A percentile compares a stretch with the other conserved stretches of the same genome.
These are phyloP conservation scores for Blastobasis lacticolella DNA, from an alignment of 2,888 invertebrate genomes.

Conservation along the genomic window DNA sequence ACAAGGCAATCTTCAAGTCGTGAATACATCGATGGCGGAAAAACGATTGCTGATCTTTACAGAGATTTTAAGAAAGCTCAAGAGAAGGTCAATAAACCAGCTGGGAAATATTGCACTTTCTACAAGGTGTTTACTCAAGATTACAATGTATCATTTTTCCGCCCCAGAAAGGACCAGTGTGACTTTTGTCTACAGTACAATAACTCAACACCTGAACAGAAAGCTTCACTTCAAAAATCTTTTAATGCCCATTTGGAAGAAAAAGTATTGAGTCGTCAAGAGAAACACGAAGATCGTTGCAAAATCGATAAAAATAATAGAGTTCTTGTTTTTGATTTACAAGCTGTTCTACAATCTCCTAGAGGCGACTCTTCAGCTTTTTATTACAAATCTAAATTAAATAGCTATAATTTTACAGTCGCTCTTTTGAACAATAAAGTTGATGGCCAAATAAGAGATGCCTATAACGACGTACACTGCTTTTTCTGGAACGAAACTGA, in stretches of 20 bases:
- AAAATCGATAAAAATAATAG: slow-evolving; percentile 15
- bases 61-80: slow-evolving; percentile 7
- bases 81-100: slow-evolving; percentile 2
- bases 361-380: slow-evolving; percentile 15
- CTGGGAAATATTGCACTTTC: slow-evolving; percentile 7
- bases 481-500: slow-evolving; percentile 19
- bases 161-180: slow-evolving; percentile 10
- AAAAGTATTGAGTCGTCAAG: slow-evolving; percentile 11
- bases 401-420: slow-evolving; percentile 5
- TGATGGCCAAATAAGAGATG: slow-evolving; percentile 4
- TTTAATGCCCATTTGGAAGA: slow-evolving; percentile 9
- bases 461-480: slow-evolving; percentile 14
- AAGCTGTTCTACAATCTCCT: slow-evolving; percentile 18
- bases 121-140: slow-evolving; percentile 6
- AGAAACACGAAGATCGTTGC: slow-evolving; percentile 15
- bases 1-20: slow-evolving; percentile 2
- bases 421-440: too few relatives aligned
- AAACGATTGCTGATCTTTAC: slow-evolving; percentile 11
- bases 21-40: slow-evolving; percentile 10
- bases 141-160: slow-evolving; percentile 8
- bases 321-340: slow-evolving; percentile 15
- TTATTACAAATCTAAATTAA: slow-evolving; percentile 18
- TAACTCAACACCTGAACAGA: slow-evolving; percentile 1
- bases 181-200: slow-evolving; percentile 10
- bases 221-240: background rate